Evolutionary conservation across 2,113 vertebrate genomes (phyloP).

Genomic region (Gopherus evgoodei): DNA sequence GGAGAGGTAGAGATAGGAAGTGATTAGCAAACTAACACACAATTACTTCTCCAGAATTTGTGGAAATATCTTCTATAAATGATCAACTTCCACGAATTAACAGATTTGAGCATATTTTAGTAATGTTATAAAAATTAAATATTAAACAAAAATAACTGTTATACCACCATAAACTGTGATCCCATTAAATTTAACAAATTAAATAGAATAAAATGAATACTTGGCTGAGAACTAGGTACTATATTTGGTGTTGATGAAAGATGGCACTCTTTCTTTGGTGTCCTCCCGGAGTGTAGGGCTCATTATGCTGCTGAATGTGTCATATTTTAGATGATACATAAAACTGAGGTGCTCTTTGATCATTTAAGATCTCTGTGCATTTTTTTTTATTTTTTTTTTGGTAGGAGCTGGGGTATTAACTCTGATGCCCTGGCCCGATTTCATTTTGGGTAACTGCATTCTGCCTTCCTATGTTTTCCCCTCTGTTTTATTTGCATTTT

Average conservation of each 20-base stretch:
- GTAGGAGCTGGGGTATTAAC: background rate
- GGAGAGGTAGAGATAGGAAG: background rate
- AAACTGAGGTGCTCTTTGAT: background rate
- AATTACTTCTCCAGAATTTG: background rate
- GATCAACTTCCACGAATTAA: background rate
- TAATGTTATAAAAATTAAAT: conserved; percentile 19
- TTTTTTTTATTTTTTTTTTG: background rate
- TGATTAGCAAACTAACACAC: background rate
- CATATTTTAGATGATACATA: background rate
- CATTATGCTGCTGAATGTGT: background rate
- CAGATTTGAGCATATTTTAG: background rate
- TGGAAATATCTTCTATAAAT: background rate
- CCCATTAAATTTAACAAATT: conserved; percentile 26
- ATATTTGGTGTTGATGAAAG: background rate
- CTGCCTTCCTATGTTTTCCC: background rate
- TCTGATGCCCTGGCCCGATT: background rate
- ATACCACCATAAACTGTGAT: background rate
- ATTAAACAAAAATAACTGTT: conserved; percentile 4
- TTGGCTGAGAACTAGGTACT: background rate
- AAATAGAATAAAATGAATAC: conserved; percentile 46
- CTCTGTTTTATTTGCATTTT: background rate
- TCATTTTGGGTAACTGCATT: background rate
- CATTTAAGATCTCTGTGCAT: background rate
- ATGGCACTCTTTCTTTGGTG: background rate
- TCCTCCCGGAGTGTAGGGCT: background rate